A percentile compares a stretch with the other conserved stretches of the same genome.
Conservation (phyloP, 1,140 invertebrate genomes). For the Stegodyphus mimosarum region DNA sequence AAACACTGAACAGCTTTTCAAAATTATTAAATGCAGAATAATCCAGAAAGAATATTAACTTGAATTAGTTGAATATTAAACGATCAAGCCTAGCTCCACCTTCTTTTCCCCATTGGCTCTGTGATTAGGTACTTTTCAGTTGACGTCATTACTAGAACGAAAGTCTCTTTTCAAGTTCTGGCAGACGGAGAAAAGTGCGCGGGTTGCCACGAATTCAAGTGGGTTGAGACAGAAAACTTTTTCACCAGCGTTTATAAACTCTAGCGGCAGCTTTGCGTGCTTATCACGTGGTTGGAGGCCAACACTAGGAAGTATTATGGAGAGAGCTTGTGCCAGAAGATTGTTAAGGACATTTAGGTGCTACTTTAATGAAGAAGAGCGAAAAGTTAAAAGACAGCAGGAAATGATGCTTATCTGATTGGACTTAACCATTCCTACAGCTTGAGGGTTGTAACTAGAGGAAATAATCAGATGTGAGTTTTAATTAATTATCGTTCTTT, state of each 20-base stretch:
- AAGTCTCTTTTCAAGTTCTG: conserved; percentile 35
- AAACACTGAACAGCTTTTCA: no score
- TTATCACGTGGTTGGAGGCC: no score
- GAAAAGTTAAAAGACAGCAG: neutral
- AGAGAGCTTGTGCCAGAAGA: neutral
- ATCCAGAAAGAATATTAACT: no score
- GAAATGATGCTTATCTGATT: conserved; percentile 18
- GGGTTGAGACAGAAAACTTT: conserved; percentile 5
- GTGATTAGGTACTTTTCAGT: conserved; percentile 34
- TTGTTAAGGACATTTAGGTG: neutral
- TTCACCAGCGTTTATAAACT: neutral
- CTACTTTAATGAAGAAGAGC: neutral
- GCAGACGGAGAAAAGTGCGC: conserved; percentile 13
- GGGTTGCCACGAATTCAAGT: conserved; percentile 32
- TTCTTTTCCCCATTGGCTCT: conserved; percentile 43
- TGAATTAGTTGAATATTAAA: no score
- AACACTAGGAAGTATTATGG: neutral
- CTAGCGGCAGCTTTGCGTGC: neutral
- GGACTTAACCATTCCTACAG: neutral
- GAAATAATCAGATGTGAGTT: no score
- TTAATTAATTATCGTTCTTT: no score
- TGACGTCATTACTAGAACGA: conserved; percentile 38
- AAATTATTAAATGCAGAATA: no score
- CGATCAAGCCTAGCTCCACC: neutral
- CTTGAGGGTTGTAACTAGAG: no score